Conservation (phyloP, 1,140 invertebrate genomes). For the Stegodyphus mimosarum region DNA sequence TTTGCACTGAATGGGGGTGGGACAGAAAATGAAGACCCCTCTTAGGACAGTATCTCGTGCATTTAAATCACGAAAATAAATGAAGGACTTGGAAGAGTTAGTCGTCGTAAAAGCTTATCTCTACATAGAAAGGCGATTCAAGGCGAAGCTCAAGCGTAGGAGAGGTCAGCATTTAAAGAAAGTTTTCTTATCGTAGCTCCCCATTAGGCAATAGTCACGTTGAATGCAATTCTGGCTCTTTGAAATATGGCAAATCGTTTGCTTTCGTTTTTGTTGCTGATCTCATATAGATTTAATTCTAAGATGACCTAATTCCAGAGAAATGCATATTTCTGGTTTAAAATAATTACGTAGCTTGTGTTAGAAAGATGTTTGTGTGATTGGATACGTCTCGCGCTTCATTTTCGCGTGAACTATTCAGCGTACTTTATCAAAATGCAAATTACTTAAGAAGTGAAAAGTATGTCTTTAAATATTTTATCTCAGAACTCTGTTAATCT, state of each 20-base stretch:
- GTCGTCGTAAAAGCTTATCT: constrained; percentile 55
- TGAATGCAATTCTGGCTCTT: neutral
- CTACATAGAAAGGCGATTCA: neutral
- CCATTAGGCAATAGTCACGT: constrained; percentile 7
- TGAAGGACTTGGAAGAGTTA: constrained; percentile 18
- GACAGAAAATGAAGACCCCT: neutral
- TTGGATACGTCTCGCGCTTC: no score
- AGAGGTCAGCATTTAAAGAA: constrained; percentile 22
- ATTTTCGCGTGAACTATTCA: no score
- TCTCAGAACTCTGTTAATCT: no score
- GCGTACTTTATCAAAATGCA: no score
- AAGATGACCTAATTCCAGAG: neutral
- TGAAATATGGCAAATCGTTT: neutral
- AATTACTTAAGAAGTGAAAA: no score
- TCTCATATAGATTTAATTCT: neutral
- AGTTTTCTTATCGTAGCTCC: constrained; percentile 33
- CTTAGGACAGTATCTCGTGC: constrained; percentile 23
- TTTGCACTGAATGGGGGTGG: neutral
- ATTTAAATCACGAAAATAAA: constrained; percentile 54
- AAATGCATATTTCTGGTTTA: neutral
- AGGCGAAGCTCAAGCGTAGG: neutral
- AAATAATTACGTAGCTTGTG: neutral
- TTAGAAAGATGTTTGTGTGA: no score
- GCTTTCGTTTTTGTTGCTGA: neutral
- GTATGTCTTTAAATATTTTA: no score